Evolutionary conservation across 2,888 invertebrate genomes (phyloP).

Genomic region (Yponomeuta sedellus): DNA sequence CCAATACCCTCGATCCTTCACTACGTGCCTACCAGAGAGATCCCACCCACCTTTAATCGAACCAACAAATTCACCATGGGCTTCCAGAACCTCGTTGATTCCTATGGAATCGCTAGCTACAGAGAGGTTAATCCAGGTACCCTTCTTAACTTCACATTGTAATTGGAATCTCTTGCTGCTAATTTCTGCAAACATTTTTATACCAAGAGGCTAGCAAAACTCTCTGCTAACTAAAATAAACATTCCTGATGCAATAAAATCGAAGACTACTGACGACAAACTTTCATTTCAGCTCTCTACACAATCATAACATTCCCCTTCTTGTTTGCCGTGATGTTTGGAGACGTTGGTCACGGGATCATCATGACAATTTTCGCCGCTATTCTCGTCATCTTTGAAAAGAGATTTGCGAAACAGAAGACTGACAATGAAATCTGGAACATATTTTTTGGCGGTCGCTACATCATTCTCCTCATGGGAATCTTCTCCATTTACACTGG

Average conservation of each 20-base stretch:
- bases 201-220: no score
- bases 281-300: constrained; percentile 75
- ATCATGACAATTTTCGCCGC: constrained; percentile 80
- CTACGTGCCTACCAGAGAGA: constrained; percentile 82
- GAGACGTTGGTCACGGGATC: constrained; percentile 83
- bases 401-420: constrained; percentile 68
- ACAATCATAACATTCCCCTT: constrained; percentile 86
- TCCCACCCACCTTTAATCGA: constrained; percentile 89
- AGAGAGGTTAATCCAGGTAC: constrained; percentile 90
- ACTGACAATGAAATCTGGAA: constrained; percentile 81
- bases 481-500: constrained; percentile 85
- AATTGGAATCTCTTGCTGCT: no score
- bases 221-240: no score
- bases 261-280: not conserved
- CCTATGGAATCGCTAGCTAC: constrained; percentile 91
- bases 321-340: constrained; percentile 87
- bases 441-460: constrained; percentile 84
- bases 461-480: constrained; percentile 85
- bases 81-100: constrained; percentile 91
- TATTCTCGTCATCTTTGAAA: constrained; percentile 80
- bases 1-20: constrained; percentile 90
- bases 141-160: no score
- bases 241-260: not conserved
- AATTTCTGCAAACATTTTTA: no score
- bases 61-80: constrained; percentile 91